Evolutionary conservation across 1,140 invertebrate species (phyloP), one percentile per base, ranked within the genome.

Genomic region (Saccostrea echinata): DNA sequence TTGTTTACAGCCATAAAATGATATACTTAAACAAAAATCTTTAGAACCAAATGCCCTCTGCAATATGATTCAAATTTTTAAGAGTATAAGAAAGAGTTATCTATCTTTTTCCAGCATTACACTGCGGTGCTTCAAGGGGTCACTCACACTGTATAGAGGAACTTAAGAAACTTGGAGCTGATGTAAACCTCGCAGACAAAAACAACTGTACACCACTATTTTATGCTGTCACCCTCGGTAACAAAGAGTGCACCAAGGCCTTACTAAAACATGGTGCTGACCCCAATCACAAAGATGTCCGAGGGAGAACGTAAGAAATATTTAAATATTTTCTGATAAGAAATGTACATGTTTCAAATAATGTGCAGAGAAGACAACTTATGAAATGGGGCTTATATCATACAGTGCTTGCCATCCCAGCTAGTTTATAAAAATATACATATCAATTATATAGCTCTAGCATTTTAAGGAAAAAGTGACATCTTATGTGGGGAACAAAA

Each of bases 41-140:
- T 76, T 61, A 61, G 18, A 61, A 21, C 55, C 43, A 43, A 57
- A 0, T 61, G 55, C 18, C n/a, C 1, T 18, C 13, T 57, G 21
- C 55, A 11, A 11, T 57, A 57, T 57, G 0, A 6, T 61, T 16
- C 18, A 11, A 13, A 9, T 16, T 13, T 55, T 11, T 84, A 6
- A 30, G 30, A 24, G 21, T 8, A 30, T 24, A 2, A 51, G 35
- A 51, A 11, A n/a, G 81, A 83, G 81, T 83, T 83, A 33, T 83
- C 35, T 83, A 35, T 53, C 81, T 83, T 84, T 13, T 93, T 93
- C 61, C 92, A 94, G 98, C 98, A 0, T 94, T 99, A 24, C 99
- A 99, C 93, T 99, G 98, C 95, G 98, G 98, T 0, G 98, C 98
- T 0, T 98, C 98, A 21, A 96, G 98, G 87, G 99, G 99, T 4